Evolutionary conservation across 92 coral and sea anemone species (phyloP).

Genomic region (Porites cylindrica): DNA sequence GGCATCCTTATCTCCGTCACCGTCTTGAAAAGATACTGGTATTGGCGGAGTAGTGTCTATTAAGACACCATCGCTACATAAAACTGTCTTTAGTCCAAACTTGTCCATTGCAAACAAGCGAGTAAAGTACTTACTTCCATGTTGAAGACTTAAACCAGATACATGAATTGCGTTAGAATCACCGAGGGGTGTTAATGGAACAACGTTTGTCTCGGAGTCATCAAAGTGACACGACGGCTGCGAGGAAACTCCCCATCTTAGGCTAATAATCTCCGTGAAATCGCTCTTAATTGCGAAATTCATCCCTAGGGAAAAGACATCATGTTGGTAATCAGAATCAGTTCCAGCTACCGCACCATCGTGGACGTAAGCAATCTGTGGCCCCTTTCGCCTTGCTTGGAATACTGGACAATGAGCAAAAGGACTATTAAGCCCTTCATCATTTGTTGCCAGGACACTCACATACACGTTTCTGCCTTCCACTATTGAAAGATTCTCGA

Average conservation of each 20-base stretch:
- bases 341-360: conserved; percentile 66
- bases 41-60: conserved; percentile 84
- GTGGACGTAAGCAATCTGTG: conserved; percentile 67
- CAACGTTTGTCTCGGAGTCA: conserved; percentile 66
- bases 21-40: conserved; percentile 62
- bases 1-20: conserved; percentile 62
- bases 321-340: conserved; percentile 79
- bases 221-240: conserved; percentile 62
- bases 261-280: conserved; percentile 43
- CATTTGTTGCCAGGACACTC: conserved; percentile 80
- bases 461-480: conserved; percentile 75
- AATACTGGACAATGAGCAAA: conserved; percentile 70
- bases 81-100: conserved; percentile 67
- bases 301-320: conserved; percentile 63
- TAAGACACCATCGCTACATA: conserved; percentile 85
- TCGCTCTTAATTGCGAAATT: conserved; percentile 61
- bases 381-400: conserved; percentile 70
- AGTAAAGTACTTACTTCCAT: conserved; percentile 72
- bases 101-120: conserved; percentile 63
- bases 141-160: conserved; percentile 70
- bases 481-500: conserved; percentile 65
- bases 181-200: conserved; percentile 68
- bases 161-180: conserved; percentile 63
- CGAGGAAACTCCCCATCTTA: conserved; percentile 81
- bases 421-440: conserved; percentile 61